Percentiles rank a stretch among this genome's conserved stretches.
Conservation (phyloP, 2,113 vertebrate genomes). For the Gallinago paraguaiae region DNA sequence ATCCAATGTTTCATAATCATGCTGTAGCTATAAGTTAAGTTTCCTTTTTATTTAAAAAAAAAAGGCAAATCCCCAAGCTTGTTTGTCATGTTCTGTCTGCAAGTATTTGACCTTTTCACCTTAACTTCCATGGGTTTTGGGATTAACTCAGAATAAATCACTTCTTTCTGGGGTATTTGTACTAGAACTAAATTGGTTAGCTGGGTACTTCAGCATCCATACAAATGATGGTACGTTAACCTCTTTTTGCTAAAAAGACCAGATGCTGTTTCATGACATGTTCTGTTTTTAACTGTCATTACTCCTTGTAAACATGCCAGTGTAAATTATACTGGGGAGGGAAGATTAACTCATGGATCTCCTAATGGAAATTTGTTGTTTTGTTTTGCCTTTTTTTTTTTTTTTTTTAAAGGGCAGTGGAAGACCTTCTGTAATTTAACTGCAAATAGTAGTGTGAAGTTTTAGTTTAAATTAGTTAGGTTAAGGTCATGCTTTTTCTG, state of each 20-base stretch:
- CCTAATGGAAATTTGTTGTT: not conserved
- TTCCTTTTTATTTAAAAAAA: not conserved
- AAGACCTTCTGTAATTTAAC: not conserved
- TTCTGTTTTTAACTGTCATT: not conserved
- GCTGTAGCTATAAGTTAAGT: not conserved
- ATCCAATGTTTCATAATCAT: too few species aligned
- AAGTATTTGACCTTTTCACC: not conserved
- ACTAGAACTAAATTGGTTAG: not conserved
- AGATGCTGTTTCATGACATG: not conserved
- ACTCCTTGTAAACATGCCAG: not conserved
- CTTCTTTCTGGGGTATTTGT: not conserved
- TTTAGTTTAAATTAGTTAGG: not conserved
- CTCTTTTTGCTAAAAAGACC: not conserved
- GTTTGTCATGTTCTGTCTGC: not conserved
- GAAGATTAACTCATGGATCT: not conserved
- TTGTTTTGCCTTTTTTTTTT: not conserved
- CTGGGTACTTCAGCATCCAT: accelerated
- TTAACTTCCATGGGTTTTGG: not conserved
- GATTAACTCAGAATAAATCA: not conserved
- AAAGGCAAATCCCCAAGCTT: not conserved
- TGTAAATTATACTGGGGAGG: not conserved
- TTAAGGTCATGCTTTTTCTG: not conserved
- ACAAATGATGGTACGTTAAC: not conserved
- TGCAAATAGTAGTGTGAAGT: not conserved
- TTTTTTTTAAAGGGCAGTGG: not conserved